Conservation (phyloP, 2,113 vertebrate species). For the Hystrix brachyura region DNA sequence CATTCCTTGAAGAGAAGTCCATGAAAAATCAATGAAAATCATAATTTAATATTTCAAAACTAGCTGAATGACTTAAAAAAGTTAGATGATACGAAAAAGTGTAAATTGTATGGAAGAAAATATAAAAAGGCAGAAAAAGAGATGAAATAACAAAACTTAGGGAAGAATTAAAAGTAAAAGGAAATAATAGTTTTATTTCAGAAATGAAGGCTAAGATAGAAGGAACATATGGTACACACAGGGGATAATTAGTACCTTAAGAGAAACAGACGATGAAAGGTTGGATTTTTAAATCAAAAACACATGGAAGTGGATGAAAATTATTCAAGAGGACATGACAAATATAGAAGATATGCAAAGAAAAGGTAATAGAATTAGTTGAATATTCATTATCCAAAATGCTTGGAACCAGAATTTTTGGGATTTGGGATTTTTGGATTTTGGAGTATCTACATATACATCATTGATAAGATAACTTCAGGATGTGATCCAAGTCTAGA, state of each 20-base stretch:
- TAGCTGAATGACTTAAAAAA: constrained; percentile 21
- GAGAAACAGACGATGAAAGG: background rate
- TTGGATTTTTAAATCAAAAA: background rate
- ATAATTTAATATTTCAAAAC: constrained; percentile 30
- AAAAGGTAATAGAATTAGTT: background rate
- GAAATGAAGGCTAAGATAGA: constrained; percentile 55
- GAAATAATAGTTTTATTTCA: constrained; percentile 45
- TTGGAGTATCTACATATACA: background rate
- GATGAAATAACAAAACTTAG: constrained; percentile 11
- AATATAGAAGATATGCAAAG: constrained; percentile 14
- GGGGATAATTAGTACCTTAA: background rate
- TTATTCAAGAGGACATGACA: constrained; percentile 21
- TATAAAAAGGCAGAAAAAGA: constrained; percentile 32
- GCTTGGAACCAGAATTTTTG: background rate
- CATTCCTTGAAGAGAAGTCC: background rate
- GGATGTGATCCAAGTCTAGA: background rate
- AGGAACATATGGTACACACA: background rate
- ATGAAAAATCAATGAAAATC: constrained; percentile 43
- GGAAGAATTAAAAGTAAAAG: constrained; percentile 25
- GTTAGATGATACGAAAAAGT: constrained; percentile 28
- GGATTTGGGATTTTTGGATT: background rate
- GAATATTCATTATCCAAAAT: background rate
- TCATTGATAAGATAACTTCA: background rate
- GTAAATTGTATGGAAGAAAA: background rate
- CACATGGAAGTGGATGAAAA: background rate